Evolutionary conservation across 2,797 vertebrate species (phyloP).

Genomic region (Lophius americanus): DNA sequence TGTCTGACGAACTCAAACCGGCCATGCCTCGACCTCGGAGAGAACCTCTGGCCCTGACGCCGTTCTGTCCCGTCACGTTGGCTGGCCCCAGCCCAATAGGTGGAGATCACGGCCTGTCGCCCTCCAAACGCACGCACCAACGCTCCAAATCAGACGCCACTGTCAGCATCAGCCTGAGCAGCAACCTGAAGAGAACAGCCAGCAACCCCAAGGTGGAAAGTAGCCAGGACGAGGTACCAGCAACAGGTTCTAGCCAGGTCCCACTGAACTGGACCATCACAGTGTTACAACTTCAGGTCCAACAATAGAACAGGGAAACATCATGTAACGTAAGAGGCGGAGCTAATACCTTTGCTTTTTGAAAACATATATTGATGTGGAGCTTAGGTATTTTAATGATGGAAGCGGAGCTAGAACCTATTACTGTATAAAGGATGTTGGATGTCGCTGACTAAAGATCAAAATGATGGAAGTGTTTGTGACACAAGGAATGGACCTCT

Average conservation of each 20-base stretch:
- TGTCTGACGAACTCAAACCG: conserved; percentile 94
- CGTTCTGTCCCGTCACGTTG: conserved; percentile 74
- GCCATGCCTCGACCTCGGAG: conserved; percentile 81
- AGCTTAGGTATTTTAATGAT: too few species aligned
- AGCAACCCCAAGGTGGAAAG: conserved; percentile 96
- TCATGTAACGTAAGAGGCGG: too few species aligned
- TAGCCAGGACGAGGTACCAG: conserved; percentile 90
- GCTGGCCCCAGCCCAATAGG: conserved; percentile 50
- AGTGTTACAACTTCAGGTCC: background rate
- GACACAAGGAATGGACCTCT: conserved; percentile 37
- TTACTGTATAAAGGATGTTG: too few species aligned
- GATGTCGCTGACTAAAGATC: background rate
- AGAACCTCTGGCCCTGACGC: conserved; percentile 76
- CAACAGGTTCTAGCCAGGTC: too few species aligned
- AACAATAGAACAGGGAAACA: background rate
- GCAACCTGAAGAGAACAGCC: conserved; percentile 94
- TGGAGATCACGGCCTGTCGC: conserved; percentile 85
- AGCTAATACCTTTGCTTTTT: too few species aligned
- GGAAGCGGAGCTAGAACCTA: too few species aligned
- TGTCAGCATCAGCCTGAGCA: conserved; percentile 91
- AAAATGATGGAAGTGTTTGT: background rate
- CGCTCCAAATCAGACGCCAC: conserved; percentile 97
- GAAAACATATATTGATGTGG: too few species aligned
- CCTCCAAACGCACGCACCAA: conserved; percentile 96
- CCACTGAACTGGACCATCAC: too few species aligned